A percentile compares a stretch with the other conserved stretches of the same genome.
These are phyloP conservation scores for Squalus acanthias DNA, from an alignment of 2,797 vertebrate genomes.

Conservation along the genomic window DNA sequence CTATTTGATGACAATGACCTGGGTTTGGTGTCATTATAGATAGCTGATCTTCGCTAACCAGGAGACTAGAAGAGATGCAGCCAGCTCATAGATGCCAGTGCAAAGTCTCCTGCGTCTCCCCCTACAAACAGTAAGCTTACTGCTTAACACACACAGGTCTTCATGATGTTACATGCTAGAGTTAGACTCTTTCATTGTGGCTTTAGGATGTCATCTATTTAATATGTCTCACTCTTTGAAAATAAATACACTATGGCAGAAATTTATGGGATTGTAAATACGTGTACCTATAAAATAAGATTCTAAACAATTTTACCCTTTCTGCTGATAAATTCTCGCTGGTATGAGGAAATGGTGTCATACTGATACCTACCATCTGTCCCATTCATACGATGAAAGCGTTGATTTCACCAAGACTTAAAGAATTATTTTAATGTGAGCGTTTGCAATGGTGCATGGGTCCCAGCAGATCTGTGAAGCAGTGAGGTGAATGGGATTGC, in stretches of 20 bases:
- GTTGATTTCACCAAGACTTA: neutral
- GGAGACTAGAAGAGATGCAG: neutral
- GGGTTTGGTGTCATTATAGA: neutral
- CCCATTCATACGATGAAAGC: neutral
- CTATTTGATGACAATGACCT: neutral
- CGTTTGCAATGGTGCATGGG: neutral
- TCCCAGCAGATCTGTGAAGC: neutral
- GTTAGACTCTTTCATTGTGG: neutral
- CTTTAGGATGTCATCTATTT: neutral
- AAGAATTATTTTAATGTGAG: neutral
- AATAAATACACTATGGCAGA: neutral
- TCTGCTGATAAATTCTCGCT: neutral
- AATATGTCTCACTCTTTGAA: neutral
- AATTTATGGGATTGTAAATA: neutral
- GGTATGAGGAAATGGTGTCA: neutral
- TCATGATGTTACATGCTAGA: neutral
- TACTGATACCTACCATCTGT: neutral
- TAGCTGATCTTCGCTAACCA: neutral
- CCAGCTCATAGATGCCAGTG: neutral
- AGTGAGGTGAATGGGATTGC: neutral
- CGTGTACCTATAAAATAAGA: neutral
- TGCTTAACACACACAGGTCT: neutral
- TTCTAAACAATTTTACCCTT: neutral
- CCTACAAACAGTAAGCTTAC: neutral
- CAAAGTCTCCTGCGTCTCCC: neutral